Conservation (phyloP, 2,797 vertebrate genomes). For the Eremophila alpestris region DNA sequence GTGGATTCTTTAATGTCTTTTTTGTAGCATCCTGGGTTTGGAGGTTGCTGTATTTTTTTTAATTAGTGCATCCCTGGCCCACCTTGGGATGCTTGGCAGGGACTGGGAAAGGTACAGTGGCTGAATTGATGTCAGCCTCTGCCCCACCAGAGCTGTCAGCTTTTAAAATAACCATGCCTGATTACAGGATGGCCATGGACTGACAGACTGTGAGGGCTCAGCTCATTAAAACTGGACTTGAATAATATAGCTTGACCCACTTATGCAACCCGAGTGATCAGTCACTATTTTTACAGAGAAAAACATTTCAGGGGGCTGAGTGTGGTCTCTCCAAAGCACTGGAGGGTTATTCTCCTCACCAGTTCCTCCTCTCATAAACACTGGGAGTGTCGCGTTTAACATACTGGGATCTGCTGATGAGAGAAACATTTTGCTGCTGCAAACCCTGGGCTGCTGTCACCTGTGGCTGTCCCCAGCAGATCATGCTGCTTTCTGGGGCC, state of each 20-base stretch:
- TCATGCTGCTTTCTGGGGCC: neutral
- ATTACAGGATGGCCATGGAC: neutral
- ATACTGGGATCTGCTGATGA: neutral
- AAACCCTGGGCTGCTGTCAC: neutral
- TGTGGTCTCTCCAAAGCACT: neutral
- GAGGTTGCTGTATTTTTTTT: constrained; percentile 5
- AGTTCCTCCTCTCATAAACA: neutral
- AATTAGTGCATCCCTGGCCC: neutral
- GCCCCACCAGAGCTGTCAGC: rapidly evolving
- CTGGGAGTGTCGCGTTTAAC: neutral
- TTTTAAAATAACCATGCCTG: constrained; percentile 9
- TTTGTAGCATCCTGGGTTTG: neutral
- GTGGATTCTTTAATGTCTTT: neutral
- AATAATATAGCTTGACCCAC: neutral
- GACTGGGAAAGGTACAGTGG: neutral
- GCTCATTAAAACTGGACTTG: neutral
- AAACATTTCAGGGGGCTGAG: neutral
- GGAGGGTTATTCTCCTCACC: neutral
- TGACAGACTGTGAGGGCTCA: neutral
- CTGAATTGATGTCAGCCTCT: neutral
- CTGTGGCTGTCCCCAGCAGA: neutral
- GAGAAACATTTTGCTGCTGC: neutral
- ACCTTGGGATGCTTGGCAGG: neutral
- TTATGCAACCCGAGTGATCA: neutral
- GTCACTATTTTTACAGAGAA: neutral